Conservation (phyloP, 2,113 vertebrate species). For the Lycaon pictus region DNA sequence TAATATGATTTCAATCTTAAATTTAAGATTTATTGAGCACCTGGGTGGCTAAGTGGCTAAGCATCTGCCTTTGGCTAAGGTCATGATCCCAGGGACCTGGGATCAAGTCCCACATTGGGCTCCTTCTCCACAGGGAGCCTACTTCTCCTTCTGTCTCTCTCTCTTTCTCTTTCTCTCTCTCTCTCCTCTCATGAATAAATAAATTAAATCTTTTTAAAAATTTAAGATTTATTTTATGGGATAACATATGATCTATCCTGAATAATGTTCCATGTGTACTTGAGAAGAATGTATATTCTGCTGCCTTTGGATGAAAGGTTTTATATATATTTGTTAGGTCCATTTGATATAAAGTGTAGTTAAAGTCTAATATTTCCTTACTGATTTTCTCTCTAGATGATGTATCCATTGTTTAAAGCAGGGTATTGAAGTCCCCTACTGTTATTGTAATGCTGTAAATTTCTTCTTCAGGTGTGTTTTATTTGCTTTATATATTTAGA, state of each 20-base stretch:
- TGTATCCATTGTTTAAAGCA: neutral
- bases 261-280: neutral
- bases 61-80: too few relatives aligned
- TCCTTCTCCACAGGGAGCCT: too few relatives aligned
- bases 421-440: neutral
- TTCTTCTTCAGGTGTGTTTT: neutral
- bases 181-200: too few relatives aligned
- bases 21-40: neutral
- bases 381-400: neutral
- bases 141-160: too few relatives aligned
- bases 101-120: too few relatives aligned
- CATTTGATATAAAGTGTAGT: neutral
- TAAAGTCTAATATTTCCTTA: neutral
- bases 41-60: too few relatives aligned
- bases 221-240: neutral
- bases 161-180: too few relatives aligned
- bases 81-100: too few relatives aligned
- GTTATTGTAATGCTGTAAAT: neutral
- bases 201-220: too few relatives aligned
- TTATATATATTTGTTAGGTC: neutral
- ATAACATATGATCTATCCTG: neutral
- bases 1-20: conserved; percentile 4
- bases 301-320: neutral
- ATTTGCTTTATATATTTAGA: conserved; percentile 18
- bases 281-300: conserved; percentile 4